A percentile compares a stretch with the other conserved stretches of the same genome.
Evolutionary conservation across 2,888 invertebrate species (phyloP).

Genomic region (Drosophila glabriapex): DNA sequence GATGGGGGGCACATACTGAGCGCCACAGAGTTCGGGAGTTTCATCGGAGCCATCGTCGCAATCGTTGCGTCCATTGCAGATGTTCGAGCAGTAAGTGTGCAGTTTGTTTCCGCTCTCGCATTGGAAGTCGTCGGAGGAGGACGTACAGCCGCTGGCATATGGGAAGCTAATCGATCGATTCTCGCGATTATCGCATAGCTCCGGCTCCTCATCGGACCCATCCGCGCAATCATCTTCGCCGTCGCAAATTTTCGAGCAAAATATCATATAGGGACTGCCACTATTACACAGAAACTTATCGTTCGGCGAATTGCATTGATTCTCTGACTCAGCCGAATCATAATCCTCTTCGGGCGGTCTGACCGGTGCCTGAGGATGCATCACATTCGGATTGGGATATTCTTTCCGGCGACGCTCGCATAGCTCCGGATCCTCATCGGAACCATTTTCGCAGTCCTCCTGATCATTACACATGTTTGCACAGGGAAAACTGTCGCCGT

Average conservation of each 20-base stretch:
- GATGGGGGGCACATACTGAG: not conserved
- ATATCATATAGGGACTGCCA: not conserved
- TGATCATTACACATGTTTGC: conserved; percentile 85
- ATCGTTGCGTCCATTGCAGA: conserved; percentile 87
- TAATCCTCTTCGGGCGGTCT: not conserved
- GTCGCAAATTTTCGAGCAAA: conserved; percentile 20
- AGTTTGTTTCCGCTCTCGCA: conserved; percentile 13
- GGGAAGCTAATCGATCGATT: not conserved
- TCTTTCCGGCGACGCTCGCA: conserved; percentile 24
- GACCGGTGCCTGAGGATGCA: no score
- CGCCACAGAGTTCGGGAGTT: conserved; percentile 5
- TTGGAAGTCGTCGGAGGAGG: conserved; percentile 2
- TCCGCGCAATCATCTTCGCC: conserved; percentile 3
- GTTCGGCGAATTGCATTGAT: not conserved
- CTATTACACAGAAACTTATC: conserved; percentile 4
- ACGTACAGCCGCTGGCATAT: not conserved
- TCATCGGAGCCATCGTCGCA: conserved; percentile 87
- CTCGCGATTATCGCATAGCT: conserved; percentile 10
- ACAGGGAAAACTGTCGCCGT: conserved; percentile 13
- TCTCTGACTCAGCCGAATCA: not conserved
- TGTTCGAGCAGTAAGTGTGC: conserved; percentile 35
- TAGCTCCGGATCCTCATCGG: conserved; percentile 87
- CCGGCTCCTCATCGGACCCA: conserved; percentile 5
- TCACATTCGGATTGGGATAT: conserved; percentile 10
- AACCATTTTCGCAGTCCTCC: conserved; percentile 87